Percentiles rank a stretch among this genome's conserved stretches.
Conservation (phyloP, 2,888 invertebrate genomes). For the Apocheima hispidaria region DNA sequence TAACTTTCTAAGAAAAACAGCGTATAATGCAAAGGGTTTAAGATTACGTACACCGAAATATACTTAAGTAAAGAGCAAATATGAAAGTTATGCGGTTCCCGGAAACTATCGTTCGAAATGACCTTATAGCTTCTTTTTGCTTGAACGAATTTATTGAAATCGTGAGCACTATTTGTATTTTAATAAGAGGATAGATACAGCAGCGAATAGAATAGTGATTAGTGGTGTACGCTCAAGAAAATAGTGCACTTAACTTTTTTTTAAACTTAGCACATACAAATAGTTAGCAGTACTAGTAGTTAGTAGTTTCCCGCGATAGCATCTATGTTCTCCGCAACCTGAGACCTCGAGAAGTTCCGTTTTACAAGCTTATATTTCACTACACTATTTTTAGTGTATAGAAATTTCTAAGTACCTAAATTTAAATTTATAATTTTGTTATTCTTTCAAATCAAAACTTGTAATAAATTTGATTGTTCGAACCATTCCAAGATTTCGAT, state of each 20-base stretch:
- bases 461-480: no score
- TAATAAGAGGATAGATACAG: constrained; percentile 56
- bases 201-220: constrained; percentile 38
- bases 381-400: no score
- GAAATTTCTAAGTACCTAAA: no score
- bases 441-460: no score
- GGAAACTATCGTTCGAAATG: constrained; percentile 69
- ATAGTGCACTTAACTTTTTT: not conserved
- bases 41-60: constrained; percentile 64
- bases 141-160: constrained; percentile 81
- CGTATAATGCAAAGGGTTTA: constrained; percentile 52
- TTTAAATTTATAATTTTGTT: no score
- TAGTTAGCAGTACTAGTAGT: no score
- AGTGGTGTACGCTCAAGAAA: not conserved
- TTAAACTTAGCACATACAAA: no score
- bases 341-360: no score
- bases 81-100: constrained; percentile 52
- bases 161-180: constrained; percentile 64
- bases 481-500: no score
- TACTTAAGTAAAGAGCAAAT: constrained; percentile 65
- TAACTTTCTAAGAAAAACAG: constrained; percentile 62
- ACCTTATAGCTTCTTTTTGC: constrained; percentile 76
- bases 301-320: no score
- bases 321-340: no score
- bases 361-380: no score